These are phyloP conservation scores for Sinodicranocentrus sp. DNA, from an alignment of 2,888 invertebrate genomes.

Conservation along the genomic window DNA sequence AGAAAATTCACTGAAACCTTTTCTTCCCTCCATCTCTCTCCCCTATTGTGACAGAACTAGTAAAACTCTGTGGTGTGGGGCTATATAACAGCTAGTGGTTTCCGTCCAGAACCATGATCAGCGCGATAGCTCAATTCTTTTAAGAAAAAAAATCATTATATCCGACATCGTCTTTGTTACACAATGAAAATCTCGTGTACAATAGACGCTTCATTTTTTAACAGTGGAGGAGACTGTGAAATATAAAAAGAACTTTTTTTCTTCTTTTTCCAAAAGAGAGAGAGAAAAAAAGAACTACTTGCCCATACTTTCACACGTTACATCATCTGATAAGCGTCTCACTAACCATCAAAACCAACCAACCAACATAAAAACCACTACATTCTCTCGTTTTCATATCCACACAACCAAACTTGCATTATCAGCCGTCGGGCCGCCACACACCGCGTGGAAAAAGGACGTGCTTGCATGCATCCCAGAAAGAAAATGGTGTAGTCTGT, in stretches of 20 bases:
- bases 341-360: slow-evolving; percentile 37
- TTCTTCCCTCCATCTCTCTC: no score
- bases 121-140: slow-evolving; percentile 29
- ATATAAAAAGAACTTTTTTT: slow-evolving; percentile 14
- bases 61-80: no score
- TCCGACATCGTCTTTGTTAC: neutral
- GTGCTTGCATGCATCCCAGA: slow-evolving; percentile 31
- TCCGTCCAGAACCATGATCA: slow-evolving; percentile 48
- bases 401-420: neutral
- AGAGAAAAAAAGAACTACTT: slow-evolving; percentile 5
- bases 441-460: slow-evolving; percentile 56
- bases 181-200: neutral
- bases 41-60: no score
- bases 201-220: neutral
- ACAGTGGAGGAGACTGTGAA: neutral
- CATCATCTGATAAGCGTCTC: slow-evolving; percentile 57
- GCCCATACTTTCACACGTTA: slow-evolving; percentile 54
- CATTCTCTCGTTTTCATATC: no score
- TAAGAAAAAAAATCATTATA: no score
- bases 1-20: no score
- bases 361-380: slow-evolving; percentile 34
- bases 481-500: no score
- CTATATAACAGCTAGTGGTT: no score
- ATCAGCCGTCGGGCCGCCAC: slow-evolving; percentile 52
- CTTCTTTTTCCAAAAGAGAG: slow-evolving; percentile 25